A percentile compares a stretch with the other conserved stretches of the same genome.
phyloP scores from a whole-genome alignment of 2,113 vertebrate species.

The Dascyllus trimaculatus region DNA sequence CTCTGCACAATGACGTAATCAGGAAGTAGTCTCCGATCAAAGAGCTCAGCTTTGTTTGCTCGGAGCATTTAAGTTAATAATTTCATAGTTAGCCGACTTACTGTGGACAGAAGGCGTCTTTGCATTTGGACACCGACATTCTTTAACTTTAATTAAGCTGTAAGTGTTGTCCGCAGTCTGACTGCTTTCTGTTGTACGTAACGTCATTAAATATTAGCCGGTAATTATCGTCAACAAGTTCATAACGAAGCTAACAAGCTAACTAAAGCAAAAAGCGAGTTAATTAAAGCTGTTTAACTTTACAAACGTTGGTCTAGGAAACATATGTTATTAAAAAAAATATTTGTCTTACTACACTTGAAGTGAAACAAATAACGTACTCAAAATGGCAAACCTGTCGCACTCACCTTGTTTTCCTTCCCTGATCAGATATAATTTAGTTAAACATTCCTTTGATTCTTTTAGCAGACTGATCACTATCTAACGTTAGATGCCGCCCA shows the following conservation, averaged over 20 bases:
- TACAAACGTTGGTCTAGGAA: not conserved
- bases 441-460: not conserved
- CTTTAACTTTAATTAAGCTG: not conserved
- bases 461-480: not conserved
- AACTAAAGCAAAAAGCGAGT: not conserved
- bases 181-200: too few species aligned
- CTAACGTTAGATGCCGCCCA: slow-evolving; percentile 13
- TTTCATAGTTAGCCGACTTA: not conserved
- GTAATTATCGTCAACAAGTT: not conserved
- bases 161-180: not conserved
- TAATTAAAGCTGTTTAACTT: not conserved
- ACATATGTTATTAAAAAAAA: too few species aligned
- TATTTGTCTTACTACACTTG: not conserved
- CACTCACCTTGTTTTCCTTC: slow-evolving; percentile 43
- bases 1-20: slow-evolving; percentile 42
- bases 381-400: not conserved
- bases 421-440: not conserved
- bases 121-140: not conserved
- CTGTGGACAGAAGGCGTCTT: not conserved
- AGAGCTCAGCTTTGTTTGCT: slow-evolving; percentile 10
- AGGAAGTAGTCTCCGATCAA: slow-evolving; percentile 22
- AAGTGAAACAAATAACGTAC: not conserved
- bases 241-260: not conserved
- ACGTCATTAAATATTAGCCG: not conserved
- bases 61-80: slow-evolving; percentile 35